Evolutionary conservation across 2,888 invertebrate species (phyloP).

Genomic region (Drosophila macrothrix): DNA sequence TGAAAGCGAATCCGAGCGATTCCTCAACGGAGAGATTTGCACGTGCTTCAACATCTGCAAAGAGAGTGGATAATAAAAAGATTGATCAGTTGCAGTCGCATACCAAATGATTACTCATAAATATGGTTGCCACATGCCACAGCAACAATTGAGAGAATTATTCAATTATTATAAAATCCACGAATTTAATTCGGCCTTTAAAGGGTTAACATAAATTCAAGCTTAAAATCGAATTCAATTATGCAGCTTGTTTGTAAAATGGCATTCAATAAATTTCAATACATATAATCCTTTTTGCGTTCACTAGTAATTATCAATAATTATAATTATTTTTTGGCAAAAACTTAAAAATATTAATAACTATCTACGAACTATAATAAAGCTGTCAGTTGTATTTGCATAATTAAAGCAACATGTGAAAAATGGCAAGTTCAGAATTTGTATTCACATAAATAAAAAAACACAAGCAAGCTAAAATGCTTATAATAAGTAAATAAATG

Average conservation of each 20-base stretch:
- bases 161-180: not conserved
- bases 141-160: not conserved
- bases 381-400: not conserved
- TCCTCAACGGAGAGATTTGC: constrained; percentile 94
- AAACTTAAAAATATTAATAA: not conserved
- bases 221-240: not conserved
- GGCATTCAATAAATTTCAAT: not conserved
- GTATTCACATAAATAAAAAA: not conserved
- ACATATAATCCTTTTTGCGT: not conserved
- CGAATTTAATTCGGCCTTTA: not conserved
- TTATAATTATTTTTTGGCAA: not conserved
- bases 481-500: not conserved
- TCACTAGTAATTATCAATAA: not conserved
- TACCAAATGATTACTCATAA: not conserved
- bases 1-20: constrained; percentile 93
- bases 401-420: not conserved
- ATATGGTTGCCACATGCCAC: not conserved
- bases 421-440: not conserved
- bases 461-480: not conserved
- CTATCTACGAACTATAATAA: not conserved
- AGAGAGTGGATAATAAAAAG: not conserved
- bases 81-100: not conserved
- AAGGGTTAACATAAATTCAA: not conserved
- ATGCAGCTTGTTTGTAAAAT: not conserved
- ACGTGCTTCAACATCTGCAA: constrained; percentile 94